Base-by-base conservation (phyloP, 2,888 invertebrate species). In the Hedychridium roseum region DNA sequence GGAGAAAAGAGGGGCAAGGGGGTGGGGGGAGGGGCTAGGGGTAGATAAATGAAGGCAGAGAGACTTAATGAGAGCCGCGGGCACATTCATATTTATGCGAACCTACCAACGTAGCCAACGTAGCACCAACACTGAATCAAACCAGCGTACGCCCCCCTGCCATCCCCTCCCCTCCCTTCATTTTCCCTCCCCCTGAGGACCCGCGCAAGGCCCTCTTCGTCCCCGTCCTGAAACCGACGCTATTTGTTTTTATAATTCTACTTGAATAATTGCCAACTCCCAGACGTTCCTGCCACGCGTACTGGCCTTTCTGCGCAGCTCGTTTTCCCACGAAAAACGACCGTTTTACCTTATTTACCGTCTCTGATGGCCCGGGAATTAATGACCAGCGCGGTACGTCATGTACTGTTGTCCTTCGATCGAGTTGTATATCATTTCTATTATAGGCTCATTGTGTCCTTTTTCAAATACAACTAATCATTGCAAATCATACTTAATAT, bases 61-160 rank as follows among this genome's bases (percentile, higher is more conserved):
- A 68, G 69, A 69, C 70, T 69, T 73, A 73, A 74, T 71, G 73
- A 73, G 71, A 67, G 70, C 65, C 73, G 60, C 60, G 69, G 69
- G 73, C 71, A 66, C 71, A 69, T 73, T 73, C 72, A 71, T 72
- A 72, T 63, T 63, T 63, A 63, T 63, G 63, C 46, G 63, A 63
- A 64, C 62, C 38, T 57, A 54, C 59, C 46, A 60, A 60, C 67
- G 58, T 57, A 65, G 57, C 60, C 60, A 23, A 30, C 51, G 57
- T 50, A 50, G 34, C 62, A 42, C 37, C 35, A 43, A 43, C 50
- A 60, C 57, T 60, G 64, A 55, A 58, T 57, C 60, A 64, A 60
- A 51, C 53, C 36, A 47, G 16, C 49, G 36, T 54, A 52, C 47
- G 40, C 62, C 40, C 37, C 55, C 54, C 49, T 31, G 45, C 34